Evolutionary conservation across 2,888 invertebrate species (phyloP), one percentile per base, ranked within the genome.

Genomic region (Augochlorella aurata): DNA sequence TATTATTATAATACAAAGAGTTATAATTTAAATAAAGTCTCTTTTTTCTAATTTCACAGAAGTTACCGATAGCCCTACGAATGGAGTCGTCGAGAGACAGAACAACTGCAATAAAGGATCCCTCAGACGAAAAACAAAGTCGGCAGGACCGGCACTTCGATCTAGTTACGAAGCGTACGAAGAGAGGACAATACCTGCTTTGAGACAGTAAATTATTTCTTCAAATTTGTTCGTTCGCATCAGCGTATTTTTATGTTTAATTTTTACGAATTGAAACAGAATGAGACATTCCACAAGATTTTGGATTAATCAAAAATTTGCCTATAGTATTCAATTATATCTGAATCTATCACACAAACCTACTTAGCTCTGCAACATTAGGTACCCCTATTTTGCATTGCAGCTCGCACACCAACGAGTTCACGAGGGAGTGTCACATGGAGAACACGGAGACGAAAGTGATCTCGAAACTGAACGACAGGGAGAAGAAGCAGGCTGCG

Each of bases 151-250:
- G 7, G 87, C 91, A 16, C 87, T 93, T 9, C 89, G 93, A 87
- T 95, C 96, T 18, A 97, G 97, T 5, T 98, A 97, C 90, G 97
- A 97, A 92, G 97, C 97, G 87, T 98, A 98, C 89, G 98, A 98
- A 91, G 98, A 98, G 89, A 95, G 97, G 77, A 95, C 97, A 0
- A 95, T 98, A 81, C 98, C 98, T 12, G 97, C 97, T 54, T 94
- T 97, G 73, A 96, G 97, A 93, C 97, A 97, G 98, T 98, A 95
- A 95, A 38, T 38, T 12, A 12, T 96, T 54, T 2, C 4, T 54
- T 14, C 38, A 5, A 38, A 38, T 38, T 38, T 29, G 1, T 29
- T 29, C 29, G 2, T 29, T 29, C 29, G 29, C 29, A 29, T 29
- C 29, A 29, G 29, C 29, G 29, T 2, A 29, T 29, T 29, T 29